Percentiles rank a stretch among this genome's conserved stretches.
Evolutionary conservation across 1,140 invertebrate genomes (phyloP).

Genomic region (Zaprionus ornatus): DNA sequence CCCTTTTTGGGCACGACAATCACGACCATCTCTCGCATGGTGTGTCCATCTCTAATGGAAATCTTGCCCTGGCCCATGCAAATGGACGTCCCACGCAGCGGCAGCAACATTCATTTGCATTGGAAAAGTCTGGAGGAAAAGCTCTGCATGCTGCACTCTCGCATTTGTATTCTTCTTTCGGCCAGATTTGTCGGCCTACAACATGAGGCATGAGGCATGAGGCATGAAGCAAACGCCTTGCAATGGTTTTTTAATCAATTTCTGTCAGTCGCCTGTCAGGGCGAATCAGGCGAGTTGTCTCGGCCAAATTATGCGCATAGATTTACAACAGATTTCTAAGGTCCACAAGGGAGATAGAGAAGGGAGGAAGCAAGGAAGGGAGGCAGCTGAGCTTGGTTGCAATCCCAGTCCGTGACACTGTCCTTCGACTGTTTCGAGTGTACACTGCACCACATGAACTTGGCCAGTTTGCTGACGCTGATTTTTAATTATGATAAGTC

Average conservation of each 20-base stretch:
- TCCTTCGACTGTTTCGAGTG: slow-evolving; percentile 33
- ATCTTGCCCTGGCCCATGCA: slow-evolving; percentile 25
- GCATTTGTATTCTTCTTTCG: slow-evolving; percentile 64
- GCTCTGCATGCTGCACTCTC: slow-evolving; percentile 56
- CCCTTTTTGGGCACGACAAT: not conserved
- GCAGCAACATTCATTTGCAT: slow-evolving; percentile 34
- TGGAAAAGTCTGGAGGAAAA: slow-evolving; percentile 32
- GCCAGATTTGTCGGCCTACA: slow-evolving; percentile 57
- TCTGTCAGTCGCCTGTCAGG: slow-evolving; percentile 76
- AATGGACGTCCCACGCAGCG: slow-evolving; percentile 26
- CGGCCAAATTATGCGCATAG: slow-evolving; percentile 58
- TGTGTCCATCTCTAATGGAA: slow-evolving; percentile 34
- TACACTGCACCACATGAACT: slow-evolving; percentile 44
- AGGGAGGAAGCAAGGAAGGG: not conserved
- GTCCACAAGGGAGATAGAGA: slow-evolving; percentile 6
- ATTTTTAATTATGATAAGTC: slow-evolving; percentile 80
- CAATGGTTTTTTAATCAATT: slow-evolving; percentile 73
- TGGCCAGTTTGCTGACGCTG: slow-evolving; percentile 56
- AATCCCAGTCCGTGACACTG: slow-evolving; percentile 45
- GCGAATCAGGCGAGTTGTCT: slow-evolving; percentile 43
- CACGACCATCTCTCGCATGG: not conserved
- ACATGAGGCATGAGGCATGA: not conserved
- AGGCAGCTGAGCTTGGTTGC: not conserved
- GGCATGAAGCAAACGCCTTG: slow-evolving; percentile 41
- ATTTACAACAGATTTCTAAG: slow-evolving; percentile 36